These are phyloP conservation scores for Laticauda laticaudata DNA, from an alignment of 2,113 vertebrate species.

Conservation along the genomic window DNA sequence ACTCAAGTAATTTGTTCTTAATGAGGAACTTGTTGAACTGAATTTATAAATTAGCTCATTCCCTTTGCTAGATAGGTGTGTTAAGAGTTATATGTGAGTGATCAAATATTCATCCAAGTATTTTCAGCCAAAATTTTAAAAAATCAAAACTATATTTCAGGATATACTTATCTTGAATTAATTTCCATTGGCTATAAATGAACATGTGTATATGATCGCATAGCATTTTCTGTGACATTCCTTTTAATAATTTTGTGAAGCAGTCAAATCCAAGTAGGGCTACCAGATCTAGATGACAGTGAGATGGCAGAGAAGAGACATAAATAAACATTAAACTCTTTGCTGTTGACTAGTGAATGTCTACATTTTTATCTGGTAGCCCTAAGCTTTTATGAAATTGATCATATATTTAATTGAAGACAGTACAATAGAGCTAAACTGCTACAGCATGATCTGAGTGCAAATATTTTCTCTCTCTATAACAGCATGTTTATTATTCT, in stretches of 20 bases:
- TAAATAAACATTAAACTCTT: not conserved
- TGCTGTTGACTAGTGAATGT: not conserved
- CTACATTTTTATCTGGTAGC: not conserved
- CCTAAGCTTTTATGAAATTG: not conserved
- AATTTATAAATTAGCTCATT: constrained; percentile 81
- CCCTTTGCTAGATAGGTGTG: constrained; percentile 66
- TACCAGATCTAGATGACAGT: not conserved
- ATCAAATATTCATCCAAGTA: constrained; percentile 20
- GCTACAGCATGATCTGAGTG: not conserved
- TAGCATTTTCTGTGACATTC: not conserved
- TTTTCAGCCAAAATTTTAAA: not conserved
- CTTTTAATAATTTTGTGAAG: not conserved
- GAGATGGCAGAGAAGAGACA: not conserved
- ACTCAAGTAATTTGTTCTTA: constrained; percentile 79
- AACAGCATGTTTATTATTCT: not conserved
- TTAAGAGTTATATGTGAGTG: constrained; percentile 21
- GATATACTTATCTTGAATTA: not conserved
- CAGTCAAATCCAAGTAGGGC: not conserved
- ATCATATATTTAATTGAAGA: not conserved
- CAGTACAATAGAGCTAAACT: not conserved
- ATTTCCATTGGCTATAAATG: not conserved
- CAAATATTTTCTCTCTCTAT: not conserved
- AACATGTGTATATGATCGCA: not conserved
- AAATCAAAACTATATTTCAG: not conserved
- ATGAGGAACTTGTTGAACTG: constrained; percentile 82